Base-by-base conservation (phyloP, 2,888 invertebrate genomes). In the Sarcophaga carnaria region DNA sequence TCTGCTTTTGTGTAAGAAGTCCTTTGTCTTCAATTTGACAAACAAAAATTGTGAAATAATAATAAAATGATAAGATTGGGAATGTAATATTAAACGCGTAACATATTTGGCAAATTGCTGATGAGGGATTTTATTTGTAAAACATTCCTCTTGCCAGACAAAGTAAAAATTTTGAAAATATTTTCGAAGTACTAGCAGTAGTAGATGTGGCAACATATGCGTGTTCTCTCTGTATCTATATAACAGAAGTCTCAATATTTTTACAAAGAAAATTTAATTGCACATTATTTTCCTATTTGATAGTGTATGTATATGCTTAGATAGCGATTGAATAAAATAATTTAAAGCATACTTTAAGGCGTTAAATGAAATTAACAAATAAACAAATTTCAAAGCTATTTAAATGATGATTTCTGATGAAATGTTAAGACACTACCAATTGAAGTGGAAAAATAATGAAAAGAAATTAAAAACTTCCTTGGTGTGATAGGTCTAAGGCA, bases 41-140 rank as follows among this genome's bases (percentile, higher is more conserved):
- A 70, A n/a, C n/a, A 22, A 22, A 1, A 22, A 22, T 22, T 69
- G 59, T 77, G 47, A 37, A 69, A 66, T 54, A 77, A 77, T 77
- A 60, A 27, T 12, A 62, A 47, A 70, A 60, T 14, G 12, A 67
- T 2, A 17, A 45, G 45, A 37, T 12, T 76, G 54, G 20, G 49
- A 84, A 62, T 71, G 66, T 80, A 77, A 80, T 80, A 85, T 70
- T 67, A 63, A 79, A 70, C 45, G 76, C 54, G 80, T 77, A 85
- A 80, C 77, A 85, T 80, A 85, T 85, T 85, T 81, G 67, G 63
- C 69, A 69, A 81, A 85, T 85, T 80, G 74, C 77, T 78, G 45
- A 47, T 54, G 67, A 71, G 77, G 27, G 76, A 80, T 70, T 75
- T 74, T 67, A 14, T 11, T 59, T 2, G 4, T 45, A 4, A 17